Evolutionary conservation across 2,797 vertebrate species (phyloP), one percentile per base, ranked within the genome.

Genomic region (Thunnus albacares): DNA sequence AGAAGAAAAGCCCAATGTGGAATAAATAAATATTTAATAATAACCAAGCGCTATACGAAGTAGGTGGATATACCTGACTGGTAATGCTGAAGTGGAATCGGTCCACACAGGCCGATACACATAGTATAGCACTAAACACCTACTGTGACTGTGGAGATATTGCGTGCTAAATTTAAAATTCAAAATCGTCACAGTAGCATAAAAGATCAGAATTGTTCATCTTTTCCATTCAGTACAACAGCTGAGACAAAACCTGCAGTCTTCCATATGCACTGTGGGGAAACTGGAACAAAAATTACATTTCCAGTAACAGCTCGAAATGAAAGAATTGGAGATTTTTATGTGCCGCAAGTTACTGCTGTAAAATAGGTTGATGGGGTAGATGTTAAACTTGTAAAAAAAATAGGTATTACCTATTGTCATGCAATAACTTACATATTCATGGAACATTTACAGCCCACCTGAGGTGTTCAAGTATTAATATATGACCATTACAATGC

Each of bases 1-100:
- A 13, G 45, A 9, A 75, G 45, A 60, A 72, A 72, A 66, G 43
- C 47, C 33, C 15, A 6, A 43, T 41, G 63, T 66, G 60, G 68
- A 72, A 72, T 43, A 45, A 65, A 79, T 89, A 76, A 56, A 86
- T 87, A 81, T 84, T 82, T 79, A 7, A 84, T 86, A 35, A 77
- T 45, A 43, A 22, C 20, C 58, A 81, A 65, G 41, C 26, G 18
- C 18, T 24, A 83, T 53, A 59, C 20, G 47, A 68, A 60, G 22
- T 6, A 11, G 24, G n/a, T 33, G n/a, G 57, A 30, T 61, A 1
- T 30, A 28, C 9, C 33, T 69, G 75, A 60, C n/a, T 64, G 41
- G 20, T 60, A 72, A 78, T 79, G 35, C 81, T 38, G 49, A 74
- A 45, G 61, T 61, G 15, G 62, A 70, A 51, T 57, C 24, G 58